Percentiles rank a stretch among this genome's conserved stretches.
These are phyloP conservation scores for Nannospalax galili DNA, from an alignment of 2,113 vertebrate species.

Conservation along the genomic window DNA sequence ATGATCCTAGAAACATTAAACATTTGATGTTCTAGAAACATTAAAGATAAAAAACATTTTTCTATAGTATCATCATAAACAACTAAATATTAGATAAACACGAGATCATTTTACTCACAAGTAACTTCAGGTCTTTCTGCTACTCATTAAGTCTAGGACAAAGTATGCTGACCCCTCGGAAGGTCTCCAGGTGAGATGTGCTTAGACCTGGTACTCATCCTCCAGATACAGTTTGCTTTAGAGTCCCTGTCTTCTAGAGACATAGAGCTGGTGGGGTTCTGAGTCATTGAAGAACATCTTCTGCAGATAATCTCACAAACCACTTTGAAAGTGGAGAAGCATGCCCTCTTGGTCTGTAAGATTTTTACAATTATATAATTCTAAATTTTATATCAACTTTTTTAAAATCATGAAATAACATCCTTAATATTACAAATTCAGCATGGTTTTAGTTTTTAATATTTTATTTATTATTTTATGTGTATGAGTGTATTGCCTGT, in stretches of 20 bases:
- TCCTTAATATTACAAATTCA: conserved; percentile 16
- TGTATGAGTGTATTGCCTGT: too few relatives aligned
- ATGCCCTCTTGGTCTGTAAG: not conserved
- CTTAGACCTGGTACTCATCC: not conserved
- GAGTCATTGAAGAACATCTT: not conserved
- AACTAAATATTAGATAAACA: not conserved
- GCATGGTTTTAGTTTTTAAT: too few relatives aligned
- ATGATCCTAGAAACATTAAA: too few relatives aligned
- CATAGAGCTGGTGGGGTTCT: not conserved
- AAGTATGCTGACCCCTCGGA: not conserved
- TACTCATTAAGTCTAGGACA: not conserved
- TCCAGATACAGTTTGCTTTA: not conserved
- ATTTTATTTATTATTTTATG: too few relatives aligned
- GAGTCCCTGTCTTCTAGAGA: not conserved
- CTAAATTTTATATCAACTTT: too few relatives aligned
- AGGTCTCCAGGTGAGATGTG: not conserved
- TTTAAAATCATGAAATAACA: not conserved
- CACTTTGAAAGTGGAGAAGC: not conserved
- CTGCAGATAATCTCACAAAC: not conserved
- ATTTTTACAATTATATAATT: too few relatives aligned
- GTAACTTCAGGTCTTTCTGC: not conserved
- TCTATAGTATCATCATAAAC: not conserved
- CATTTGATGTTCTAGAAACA: not conserved
- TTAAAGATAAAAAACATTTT: conserved; percentile 39
- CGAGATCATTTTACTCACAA: conserved; percentile 2